Percentiles rank a stretch among this genome's conserved stretches.
Evolutionary conservation across 2,797 vertebrate species (phyloP).

Genomic region (Tragelaphus oryx): DNA sequence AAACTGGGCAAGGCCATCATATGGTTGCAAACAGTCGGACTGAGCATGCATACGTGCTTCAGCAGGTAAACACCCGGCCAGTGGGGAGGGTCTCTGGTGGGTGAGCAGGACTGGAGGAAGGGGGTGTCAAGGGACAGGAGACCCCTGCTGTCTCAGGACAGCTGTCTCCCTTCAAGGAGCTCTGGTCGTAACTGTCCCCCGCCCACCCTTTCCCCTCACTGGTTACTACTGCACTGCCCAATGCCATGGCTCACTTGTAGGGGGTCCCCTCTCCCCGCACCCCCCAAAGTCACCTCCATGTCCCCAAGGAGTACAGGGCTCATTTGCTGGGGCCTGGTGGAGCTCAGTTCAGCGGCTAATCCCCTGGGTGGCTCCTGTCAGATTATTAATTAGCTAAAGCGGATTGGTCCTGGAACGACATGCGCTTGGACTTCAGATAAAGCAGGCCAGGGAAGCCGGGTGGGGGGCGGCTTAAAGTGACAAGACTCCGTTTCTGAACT

Average conservation of each 20-base stretch:
- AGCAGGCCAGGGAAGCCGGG: conserved; percentile 77
- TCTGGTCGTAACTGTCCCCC: not conserved
- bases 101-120: not conserved
- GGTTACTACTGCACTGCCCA: not conserved
- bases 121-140: not conserved
- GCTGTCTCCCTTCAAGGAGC: not conserved
- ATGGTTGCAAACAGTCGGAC: not conserved
- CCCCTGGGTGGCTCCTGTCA: conserved; percentile 88
- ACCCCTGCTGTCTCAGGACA: rapidly evolving
- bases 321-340: conserved; percentile 83
- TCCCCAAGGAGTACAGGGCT: conserved; percentile 80
- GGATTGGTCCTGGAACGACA: conserved; percentile 86
- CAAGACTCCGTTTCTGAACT: conserved; percentile 62
- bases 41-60: not conserved
- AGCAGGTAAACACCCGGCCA: not conserved
- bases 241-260: not conserved
- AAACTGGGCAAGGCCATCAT: not conserved
- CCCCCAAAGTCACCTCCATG: conserved; percentile 82
- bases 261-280: conserved; percentile 67
- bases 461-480: conserved; percentile 79
- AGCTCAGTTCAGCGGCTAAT: conserved; percentile 84
- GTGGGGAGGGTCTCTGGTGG: not conserved
- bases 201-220: conserved; percentile 17
- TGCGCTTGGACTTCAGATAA: conserved; percentile 84
- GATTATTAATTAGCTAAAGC: conserved; percentile 91